Conservation (phyloP, 2,888 invertebrate species). For the Eilema griseolum region DNA sequence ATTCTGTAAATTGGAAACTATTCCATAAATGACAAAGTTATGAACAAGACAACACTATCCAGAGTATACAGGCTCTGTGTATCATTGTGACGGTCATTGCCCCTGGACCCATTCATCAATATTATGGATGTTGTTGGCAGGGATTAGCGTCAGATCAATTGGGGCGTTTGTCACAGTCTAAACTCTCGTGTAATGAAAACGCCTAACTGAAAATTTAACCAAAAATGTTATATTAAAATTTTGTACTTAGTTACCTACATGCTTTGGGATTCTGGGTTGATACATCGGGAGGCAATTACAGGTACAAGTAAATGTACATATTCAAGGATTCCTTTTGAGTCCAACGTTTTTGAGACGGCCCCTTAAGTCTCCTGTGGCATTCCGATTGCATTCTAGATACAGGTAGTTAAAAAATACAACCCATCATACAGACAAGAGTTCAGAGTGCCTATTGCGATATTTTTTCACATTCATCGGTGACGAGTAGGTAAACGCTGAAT, state of each 20-base stretch:
- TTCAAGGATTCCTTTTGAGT: no score
- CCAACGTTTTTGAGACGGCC: no score
- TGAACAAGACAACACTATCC: not conserved
- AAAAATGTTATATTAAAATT: not conserved
- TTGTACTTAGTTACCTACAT: no score
- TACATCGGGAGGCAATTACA: no score
- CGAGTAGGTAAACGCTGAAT: no score
- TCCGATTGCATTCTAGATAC: no score
- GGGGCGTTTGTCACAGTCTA: conserved; percentile 26
- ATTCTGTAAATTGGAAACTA: not conserved
- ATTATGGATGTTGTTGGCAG: conserved; percentile 25
- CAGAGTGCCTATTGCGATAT: no score
- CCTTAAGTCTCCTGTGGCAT: no score
- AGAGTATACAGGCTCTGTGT: conserved; percentile 5
- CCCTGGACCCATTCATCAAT: conserved; percentile 32
- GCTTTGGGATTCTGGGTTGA: not conserved
- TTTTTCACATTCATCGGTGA: no score
- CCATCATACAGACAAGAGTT: no score
- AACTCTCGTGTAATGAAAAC: conserved; percentile 24
- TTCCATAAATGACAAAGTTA: not conserved
- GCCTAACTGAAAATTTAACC: not conserved
- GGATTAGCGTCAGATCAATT: conserved; percentile 19
- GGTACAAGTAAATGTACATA: no score
- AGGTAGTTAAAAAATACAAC: no score
- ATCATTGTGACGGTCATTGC: conserved; percentile 2